Conservation (phyloP, 1,140 invertebrate genomes). For the Drosophila lacertosa region DNA sequence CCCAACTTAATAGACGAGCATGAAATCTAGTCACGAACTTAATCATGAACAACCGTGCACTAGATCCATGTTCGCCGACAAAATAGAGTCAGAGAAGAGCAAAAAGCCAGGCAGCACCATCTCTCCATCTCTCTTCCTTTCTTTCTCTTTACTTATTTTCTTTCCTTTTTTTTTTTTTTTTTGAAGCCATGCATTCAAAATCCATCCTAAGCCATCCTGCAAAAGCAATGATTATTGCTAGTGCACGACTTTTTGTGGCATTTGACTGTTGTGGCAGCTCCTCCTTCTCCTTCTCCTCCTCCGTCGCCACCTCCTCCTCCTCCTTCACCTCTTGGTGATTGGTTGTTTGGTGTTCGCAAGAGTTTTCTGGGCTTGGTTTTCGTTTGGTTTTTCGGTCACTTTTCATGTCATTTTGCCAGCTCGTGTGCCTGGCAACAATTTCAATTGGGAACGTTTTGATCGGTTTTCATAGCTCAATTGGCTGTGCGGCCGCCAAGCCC, state of each 20-base stretch:
- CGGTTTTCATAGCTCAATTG: conserved; percentile 78
- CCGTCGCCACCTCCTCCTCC: conserved; percentile 11
- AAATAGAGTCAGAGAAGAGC: conserved; percentile 83
- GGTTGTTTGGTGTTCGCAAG: conserved; percentile 35
- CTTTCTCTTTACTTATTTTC: not conserved
- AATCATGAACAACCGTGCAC: conserved; percentile 84
- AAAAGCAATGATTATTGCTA: conserved; percentile 71
- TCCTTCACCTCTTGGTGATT: conserved; percentile 22
- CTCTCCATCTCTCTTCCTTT: too few species aligned
- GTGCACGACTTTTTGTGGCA: conserved; percentile 78
- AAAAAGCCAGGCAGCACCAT: conserved; percentile 33
- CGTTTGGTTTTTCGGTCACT: conserved; percentile 41
- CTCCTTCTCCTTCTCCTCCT: conserved; percentile 15
- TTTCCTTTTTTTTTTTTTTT: not conserved
- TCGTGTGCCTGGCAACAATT: conserved; percentile 72
- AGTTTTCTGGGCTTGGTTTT: conserved; percentile 37
- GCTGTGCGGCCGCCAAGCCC: conserved; percentile 34
- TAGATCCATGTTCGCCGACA: conserved; percentile 84
- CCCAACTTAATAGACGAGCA: conserved; percentile 85
- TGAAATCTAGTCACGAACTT: conserved; percentile 85
- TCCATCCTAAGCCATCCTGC: conserved; percentile 24
- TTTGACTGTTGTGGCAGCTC: conserved; percentile 57
- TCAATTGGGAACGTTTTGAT: conserved; percentile 65
- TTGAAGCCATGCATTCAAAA: conserved; percentile 6
- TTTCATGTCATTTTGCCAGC: conserved; percentile 64